Base-by-base conservation (phyloP, 2,113 vertebrate species). In the Trematomus loennbergii region DNA sequence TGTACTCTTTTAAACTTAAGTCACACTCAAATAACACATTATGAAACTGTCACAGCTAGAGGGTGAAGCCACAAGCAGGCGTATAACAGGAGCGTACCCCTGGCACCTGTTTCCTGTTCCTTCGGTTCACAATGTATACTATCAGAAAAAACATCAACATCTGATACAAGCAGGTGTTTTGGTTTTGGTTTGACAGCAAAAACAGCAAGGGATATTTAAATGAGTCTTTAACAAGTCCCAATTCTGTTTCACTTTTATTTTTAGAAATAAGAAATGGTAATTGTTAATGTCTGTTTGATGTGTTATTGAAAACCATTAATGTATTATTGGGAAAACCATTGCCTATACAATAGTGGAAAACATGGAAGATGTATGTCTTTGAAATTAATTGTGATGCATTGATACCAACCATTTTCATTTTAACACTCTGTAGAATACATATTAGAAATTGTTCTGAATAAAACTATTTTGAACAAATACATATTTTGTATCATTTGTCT, bases 81-180 rank as follows among this genome's bases (percentile, higher is more conserved):
- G 72, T 70, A 59, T n/a, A 13, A 66, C 25, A 48, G 40, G 71
- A 71, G 25, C 18, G 9, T 33, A 20, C 22, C 58, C 18, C 18
- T 53, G 8, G 54, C 18, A 92, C 63, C 89, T 87, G 88, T 87
- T 91, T 93, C 91, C 89, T 87, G 89, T 89, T 82, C 3, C 59
- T 68, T 65, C 54, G 61, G 65, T 55, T 1, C 9, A 36, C 67
- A 73, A 12, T 15, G 8, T 69, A 33, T 55, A 67, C 45, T 13
- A 54, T 78, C n/a, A 80, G 36, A 74, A 36, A 68, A 8, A 40
- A n/a, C 11, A 17, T 25, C 29, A 29, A 15, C 43, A 13, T 61
- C 53, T 10, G 81, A 78, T 58, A 79, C n/a, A 58, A 10, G 40
- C 55, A 74, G 74, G 25, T 71, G 75, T 45, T 69, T 68, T 68